Percentiles rank a stretch among this genome's conserved stretches.
Conservation (phyloP, 2,113 vertebrate genomes). For the Cettia cetti region DNA sequence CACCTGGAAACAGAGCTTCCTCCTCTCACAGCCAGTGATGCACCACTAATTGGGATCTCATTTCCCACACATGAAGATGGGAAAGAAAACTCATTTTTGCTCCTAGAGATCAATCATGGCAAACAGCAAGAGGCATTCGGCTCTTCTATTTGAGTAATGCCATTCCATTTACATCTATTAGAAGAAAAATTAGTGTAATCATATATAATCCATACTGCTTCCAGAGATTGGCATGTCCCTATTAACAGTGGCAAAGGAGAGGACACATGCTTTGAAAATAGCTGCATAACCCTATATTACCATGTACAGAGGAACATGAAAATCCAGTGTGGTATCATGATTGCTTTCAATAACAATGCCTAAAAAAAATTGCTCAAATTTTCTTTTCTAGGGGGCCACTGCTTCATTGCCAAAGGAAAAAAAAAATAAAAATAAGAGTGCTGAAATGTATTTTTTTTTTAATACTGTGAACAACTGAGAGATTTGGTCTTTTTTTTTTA, state of each 20-base stretch:
- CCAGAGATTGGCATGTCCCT: background rate
- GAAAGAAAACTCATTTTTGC: background rate
- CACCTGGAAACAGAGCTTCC: background rate
- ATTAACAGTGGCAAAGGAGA: background rate
- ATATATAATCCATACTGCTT: background rate
- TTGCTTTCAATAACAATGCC: background rate
- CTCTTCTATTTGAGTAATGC: background rate
- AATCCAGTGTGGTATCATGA: background rate
- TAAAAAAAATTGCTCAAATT: background rate
- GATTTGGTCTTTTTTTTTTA: background rate
- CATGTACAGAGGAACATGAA: background rate
- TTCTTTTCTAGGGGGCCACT: background rate
- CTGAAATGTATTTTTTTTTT: background rate
- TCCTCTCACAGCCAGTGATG: accelerated
- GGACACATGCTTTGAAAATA: background rate
- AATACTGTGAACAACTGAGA: background rate
- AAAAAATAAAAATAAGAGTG: background rate
- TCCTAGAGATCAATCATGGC: background rate
- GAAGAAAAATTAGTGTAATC: background rate
- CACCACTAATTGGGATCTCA: background rate
- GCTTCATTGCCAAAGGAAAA: background rate
- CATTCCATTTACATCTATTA: background rate
- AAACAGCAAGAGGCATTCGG: background rate
- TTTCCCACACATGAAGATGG: background rate
- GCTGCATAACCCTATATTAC: background rate